Evolutionary conservation across 92 coral and sea anemone genomes (phyloP), one percentile per base, ranked within the genome.

Genomic region (Actinostola sp.): DNA sequence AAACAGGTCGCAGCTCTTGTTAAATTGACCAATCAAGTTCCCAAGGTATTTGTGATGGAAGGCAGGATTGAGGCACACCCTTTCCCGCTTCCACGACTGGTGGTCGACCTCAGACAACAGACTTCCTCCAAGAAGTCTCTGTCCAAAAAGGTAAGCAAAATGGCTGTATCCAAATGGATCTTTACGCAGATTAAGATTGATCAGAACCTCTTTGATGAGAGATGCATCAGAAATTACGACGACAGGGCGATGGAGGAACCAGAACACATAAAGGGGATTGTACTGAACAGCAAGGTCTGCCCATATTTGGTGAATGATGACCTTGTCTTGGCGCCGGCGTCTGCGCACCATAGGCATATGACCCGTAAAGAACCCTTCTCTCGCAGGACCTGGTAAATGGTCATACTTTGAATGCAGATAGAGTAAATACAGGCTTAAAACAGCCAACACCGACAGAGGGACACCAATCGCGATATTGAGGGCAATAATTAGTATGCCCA

Each of bases 211-310:
- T 31, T 90, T 89, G 32, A 89, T 92, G 21, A 85, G 66, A 30
- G 74, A 55, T 0, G 93, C 91, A 58, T 92, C 97, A 21, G 94
- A 73, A 35, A 92, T 82, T 38, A 92, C 82, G 5, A 84, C 86
- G 8, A 85, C 76, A 16, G 97, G 97, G n/a, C 90, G 84, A 53
- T 89, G 86, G 45, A 64, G 79, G 61, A 92, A 92, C 97, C 97
- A 92, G 77, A 92, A 89, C 4, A 92, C 92, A 33, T 66, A 92
- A n/a, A 92, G 57, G 8, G 97, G 97, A 46, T 72, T 81, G 70
- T 85, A 66, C 26, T 85, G 80, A 19, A 82, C 71, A 13, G 87
- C 90, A 33, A 89, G 71, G 34, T 92, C 91, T 19, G 93, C 82
- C 85, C 92, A 84, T 30, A 87, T 88, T 60, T 82, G 97, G 76